Conservation (phyloP, 2,113 vertebrate genomes). For the Rhagologus leucostigma region DNA sequence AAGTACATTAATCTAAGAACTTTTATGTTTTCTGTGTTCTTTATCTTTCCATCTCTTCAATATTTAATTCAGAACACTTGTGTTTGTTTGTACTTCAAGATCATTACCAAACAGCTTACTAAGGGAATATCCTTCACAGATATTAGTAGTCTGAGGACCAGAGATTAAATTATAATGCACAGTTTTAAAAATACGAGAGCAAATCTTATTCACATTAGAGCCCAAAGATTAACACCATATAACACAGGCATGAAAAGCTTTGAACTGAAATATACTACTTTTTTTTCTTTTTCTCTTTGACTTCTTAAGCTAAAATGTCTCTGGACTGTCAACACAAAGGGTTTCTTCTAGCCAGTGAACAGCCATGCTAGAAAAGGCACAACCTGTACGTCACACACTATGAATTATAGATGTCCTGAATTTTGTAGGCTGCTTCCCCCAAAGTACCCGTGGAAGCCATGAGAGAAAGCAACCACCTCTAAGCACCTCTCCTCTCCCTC, state of each 20-base stretch:
- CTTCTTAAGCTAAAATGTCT: background rate
- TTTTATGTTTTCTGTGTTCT: background rate
- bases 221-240: background rate
- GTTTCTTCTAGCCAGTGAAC: background rate
- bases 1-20: background rate
- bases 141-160: background rate
- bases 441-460: background rate
- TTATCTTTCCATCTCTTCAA: background rate
- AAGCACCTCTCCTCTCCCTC: background rate
- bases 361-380: background rate
- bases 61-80: background rate
- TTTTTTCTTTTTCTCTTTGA: background rate
- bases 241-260: background rate
- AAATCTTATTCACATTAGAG: background rate
- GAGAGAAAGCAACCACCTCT: background rate
- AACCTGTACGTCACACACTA: fast-evolving
- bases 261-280: background rate
- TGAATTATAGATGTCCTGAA: background rate
- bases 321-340: background rate
- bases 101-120: background rate
- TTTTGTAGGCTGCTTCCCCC: background rate
- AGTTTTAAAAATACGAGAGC: background rate
- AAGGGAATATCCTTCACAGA: background rate
- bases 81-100: background rate
- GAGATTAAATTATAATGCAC: background rate